phyloP scores from a whole-genome alignment of 2,888 invertebrate species.

The Branchinecta sandiegonensis region DNA sequence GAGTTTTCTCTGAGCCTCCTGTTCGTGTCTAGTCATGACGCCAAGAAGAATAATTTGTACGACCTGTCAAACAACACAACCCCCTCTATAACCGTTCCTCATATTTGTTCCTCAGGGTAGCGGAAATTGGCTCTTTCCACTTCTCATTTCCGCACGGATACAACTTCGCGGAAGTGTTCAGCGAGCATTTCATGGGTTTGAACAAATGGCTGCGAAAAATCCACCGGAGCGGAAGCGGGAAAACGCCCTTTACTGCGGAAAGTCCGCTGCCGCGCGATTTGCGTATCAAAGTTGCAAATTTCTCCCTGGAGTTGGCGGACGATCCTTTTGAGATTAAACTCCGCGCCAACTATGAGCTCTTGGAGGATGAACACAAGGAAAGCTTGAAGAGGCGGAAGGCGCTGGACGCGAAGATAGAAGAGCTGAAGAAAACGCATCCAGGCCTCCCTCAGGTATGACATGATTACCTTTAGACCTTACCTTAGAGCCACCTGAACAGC shows the following conservation, averaged over 20 bases:
- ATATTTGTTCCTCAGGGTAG: conserved; percentile 41
- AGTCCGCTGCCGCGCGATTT: conserved; percentile 73
- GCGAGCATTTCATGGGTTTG: conserved; percentile 73
- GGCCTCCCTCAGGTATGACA: conserved; percentile 45
- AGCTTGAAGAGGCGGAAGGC: conserved; percentile 74
- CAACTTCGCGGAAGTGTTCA: conserved; percentile 70
- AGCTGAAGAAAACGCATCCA: conserved; percentile 64
- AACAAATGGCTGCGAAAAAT: conserved; percentile 86
- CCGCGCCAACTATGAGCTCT: conserved; percentile 82
- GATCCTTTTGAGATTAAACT: conserved; percentile 96
- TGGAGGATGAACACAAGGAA: conserved; percentile 90
- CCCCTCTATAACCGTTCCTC: no score
- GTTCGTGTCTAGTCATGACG: no score
- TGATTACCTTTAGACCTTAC: no score
- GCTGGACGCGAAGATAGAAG: conserved; percentile 69
- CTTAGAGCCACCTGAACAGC: no score
- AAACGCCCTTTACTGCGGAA: conserved; percentile 50
- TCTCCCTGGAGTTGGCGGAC: conserved; percentile 81
- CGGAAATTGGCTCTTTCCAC: conserved; percentile 27
- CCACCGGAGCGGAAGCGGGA: conserved; percentile 44
- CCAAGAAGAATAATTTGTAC: no score
- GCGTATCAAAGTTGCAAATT: conserved; percentile 55
- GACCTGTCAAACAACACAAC: no score
- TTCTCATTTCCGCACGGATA: conserved; percentile 65
- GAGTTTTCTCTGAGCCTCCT: no score